These are phyloP conservation scores for Rhogogaster chlorosoma DNA, from an alignment of 2,888 invertebrate species.

Conservation along the genomic window DNA sequence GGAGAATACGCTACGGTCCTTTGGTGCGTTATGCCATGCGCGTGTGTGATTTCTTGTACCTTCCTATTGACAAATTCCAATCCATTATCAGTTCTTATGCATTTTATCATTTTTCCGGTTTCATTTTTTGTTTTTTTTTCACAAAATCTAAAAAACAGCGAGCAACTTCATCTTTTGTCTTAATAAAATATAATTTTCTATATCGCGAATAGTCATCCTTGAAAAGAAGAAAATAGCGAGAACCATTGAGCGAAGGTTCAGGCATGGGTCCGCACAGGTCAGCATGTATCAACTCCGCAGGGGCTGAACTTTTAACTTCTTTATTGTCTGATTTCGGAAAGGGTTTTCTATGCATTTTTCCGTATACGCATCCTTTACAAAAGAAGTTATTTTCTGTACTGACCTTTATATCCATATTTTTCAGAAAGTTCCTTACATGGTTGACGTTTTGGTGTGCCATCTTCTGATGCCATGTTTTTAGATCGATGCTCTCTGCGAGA, in stretches of 20 bases:
- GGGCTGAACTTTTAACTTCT: constrained; percentile 45
- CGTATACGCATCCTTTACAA: constrained; percentile 61
- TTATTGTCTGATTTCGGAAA: constrained; percentile 56
- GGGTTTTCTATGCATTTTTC: constrained; percentile 59
- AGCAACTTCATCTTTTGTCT: constrained; percentile 53
- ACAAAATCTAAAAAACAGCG: constrained; percentile 52
- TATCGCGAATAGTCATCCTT: constrained; percentile 57
- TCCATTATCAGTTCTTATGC: constrained; percentile 55
- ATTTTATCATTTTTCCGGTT: constrained; percentile 51
- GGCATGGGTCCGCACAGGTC: constrained; percentile 65
- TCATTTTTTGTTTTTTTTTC: constrained; percentile 45
- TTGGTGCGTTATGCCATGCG: constrained; percentile 1
- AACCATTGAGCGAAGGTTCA: constrained; percentile 55
- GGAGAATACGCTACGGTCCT: constrained; percentile 6
- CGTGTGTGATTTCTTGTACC: constrained; percentile 7
- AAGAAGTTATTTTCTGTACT: not conserved
- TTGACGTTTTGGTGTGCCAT: constrained; percentile 59
- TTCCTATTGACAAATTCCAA: constrained; percentile 55
- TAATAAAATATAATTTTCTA: constrained; percentile 50
- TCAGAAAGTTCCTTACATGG: constrained; percentile 56
- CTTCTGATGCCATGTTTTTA: constrained; percentile 60
- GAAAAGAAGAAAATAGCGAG: constrained; percentile 58
- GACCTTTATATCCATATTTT: constrained; percentile 49
- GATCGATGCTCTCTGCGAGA: constrained; percentile 16
- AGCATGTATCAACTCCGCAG: constrained; percentile 58